Evolutionary conservation across 2,888 invertebrate species (phyloP), one percentile per base, ranked within the genome.

Genomic region (Mystacides longicornis): DNA sequence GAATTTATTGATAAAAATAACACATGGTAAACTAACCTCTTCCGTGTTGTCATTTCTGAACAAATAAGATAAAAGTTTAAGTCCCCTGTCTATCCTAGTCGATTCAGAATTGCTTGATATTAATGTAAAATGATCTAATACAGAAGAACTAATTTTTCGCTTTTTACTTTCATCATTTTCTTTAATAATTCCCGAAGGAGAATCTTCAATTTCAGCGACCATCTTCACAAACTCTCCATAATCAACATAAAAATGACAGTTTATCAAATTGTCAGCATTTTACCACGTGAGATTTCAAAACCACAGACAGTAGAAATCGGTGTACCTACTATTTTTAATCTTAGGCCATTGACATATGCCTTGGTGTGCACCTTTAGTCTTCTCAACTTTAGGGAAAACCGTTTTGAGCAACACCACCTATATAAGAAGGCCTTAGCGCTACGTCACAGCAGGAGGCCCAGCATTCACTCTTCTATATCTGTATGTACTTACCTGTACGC

Each of bases 41-140:
- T 55, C 53, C 20, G 43, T 20, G 16, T 55, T 51, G 31, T 48
- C 46, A 20, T 55, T 58, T 20, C 55, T 51, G 31, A 52, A 52
- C n/a, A 58, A 50, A 52, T 58, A 71, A 50, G 69, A 66, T 62
- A 77, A 71, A 59, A 77, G 73, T 70, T 71, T 75, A 14, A 70
- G 66, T 7, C 73, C 75, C 56, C 76, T 77, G 56, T 63, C 67
- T 48, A 74, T 64, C 67, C 72, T 75, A 14, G 63, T 52, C n/a
- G 48, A 49, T 42, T 55, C 55, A 14, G 54, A 64, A 56, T 72
- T 72, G 63, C 73, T 72, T 65, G 71, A 72, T 18, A 75, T 65
- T 58, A 72, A 68, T 63, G 72, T 72, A 63, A 75, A 77, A 23
- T 75, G 71, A 60, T 75, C 75, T 58, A 77, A 66, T 60, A 76